Conservation (phyloP, 2,113 vertebrate genomes). For the Alces alces region DNA sequence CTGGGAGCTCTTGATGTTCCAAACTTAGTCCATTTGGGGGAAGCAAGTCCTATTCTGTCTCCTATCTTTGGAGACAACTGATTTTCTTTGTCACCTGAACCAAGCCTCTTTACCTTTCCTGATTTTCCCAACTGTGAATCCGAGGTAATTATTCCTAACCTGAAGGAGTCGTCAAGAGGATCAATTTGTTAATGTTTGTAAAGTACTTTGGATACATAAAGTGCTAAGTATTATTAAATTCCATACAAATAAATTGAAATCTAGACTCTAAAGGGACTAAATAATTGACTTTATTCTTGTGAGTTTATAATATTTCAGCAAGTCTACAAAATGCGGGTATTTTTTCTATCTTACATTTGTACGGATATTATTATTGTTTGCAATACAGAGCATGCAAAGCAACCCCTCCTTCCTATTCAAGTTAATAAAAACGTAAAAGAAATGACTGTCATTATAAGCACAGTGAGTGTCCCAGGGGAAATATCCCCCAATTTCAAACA, state of each 20-base stretch:
- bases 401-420: slow-evolving; percentile 3
- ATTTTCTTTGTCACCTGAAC: slow-evolving; percentile 23
- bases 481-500: neutral
- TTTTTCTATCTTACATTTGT: slow-evolving; percentile 26
- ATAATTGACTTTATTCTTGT: slow-evolving; percentile 58
- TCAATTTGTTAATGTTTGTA: slow-evolving; percentile 70
- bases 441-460: slow-evolving; percentile 40
- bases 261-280: slow-evolving; percentile 46
- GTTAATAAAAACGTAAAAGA: slow-evolving; percentile 41
- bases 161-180: slow-evolving; percentile 56
- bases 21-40: slow-evolving; percentile 15
- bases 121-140: slow-evolving; percentile 43
- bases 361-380: slow-evolving; percentile 43
- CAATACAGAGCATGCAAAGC: slow-evolving; percentile 28
- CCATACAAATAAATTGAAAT: slow-evolving; percentile 61
- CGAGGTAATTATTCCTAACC: slow-evolving; percentile 56
- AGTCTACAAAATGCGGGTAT: slow-evolving; percentile 18
- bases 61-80: neutral
- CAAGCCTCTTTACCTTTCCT: slow-evolving; percentile 56
- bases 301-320: slow-evolving; percentile 45
- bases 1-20: slow-evolving; percentile 6
- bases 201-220: slow-evolving; percentile 53
- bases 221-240: slow-evolving; percentile 59
- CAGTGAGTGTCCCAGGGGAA: neutral
- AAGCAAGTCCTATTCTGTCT: neutral